These are phyloP conservation scores for Phalanger gymnotis DNA, from an alignment of 2,797 vertebrate species.

Conservation along the genomic window DNA sequence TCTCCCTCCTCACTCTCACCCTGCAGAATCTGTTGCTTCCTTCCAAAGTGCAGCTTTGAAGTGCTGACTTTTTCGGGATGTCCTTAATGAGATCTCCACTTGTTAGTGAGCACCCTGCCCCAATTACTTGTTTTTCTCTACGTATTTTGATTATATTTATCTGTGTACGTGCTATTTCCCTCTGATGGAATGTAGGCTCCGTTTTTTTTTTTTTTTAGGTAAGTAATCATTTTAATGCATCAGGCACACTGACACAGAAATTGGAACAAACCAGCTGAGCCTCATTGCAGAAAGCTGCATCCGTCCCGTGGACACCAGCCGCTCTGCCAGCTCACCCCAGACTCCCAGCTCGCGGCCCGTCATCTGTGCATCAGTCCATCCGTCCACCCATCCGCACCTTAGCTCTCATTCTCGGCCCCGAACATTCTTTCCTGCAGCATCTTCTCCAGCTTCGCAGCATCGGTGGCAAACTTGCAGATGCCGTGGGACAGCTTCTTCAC, in stretches of 20 bases:
- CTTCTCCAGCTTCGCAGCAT: constrained; percentile 93
- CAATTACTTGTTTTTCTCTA: neutral
- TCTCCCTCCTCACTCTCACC: neutral
- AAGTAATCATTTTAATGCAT: constrained; percentile 62
- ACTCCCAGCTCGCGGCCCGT: accelerated
- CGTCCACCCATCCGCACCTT: accelerated
- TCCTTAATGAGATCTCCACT: neutral
- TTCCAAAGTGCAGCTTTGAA: neutral
- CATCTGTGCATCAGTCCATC: accelerated
- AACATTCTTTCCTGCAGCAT: constrained; percentile 95
- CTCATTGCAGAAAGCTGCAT: neutral
- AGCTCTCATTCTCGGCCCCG: constrained; percentile 90
- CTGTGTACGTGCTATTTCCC: neutral
- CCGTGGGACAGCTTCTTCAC: constrained; percentile 98
- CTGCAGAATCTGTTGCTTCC: neutral
- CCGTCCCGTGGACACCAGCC: neutral
- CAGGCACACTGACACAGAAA: constrained; percentile 54
- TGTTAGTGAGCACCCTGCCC: neutral
- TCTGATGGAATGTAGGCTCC: neutral
- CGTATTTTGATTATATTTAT: neutral
- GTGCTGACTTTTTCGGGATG: neutral
- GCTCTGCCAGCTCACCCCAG: accelerated
- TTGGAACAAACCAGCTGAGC: neutral
- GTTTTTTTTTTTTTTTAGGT: too few species aligned
- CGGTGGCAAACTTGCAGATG: constrained; percentile 95